Evolutionary conservation across 2,888 invertebrate genomes (phyloP), one percentile per base, ranked within the genome.

Genomic region (Tortrix viridana): DNA sequence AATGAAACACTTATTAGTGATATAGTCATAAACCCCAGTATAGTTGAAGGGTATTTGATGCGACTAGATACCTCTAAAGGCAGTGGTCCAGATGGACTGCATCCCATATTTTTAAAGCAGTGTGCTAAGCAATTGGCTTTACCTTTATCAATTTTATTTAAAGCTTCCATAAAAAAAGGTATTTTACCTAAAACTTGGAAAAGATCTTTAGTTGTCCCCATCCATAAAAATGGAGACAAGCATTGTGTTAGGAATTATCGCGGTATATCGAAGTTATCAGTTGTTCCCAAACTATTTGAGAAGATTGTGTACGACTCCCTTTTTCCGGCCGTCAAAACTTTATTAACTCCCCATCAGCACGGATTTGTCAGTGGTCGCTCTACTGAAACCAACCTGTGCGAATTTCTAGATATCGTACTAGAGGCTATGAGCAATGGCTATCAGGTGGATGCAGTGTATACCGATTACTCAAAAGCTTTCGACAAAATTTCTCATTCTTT

Each of bases 401-500:
- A 43, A 43, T 43, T 43, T 3, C 3, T 43, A 4, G 43, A 43
- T 16, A n/a, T 43, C 16, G 16, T 43, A 2, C n/a, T 16, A 6
- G n/a, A n/a, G 16, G 43, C 43, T n/a, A 43, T 43, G 43, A n/a
- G n/a, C 6, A 43, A 16, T 16, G 43, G 43, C n/a, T 43, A 43
- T 16, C 43, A 43, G 43, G 43, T 43, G 43, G 43, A 43, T 16
- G 43, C 43, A 14, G 48, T 9, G 59, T 58, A 19, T 22, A 23
- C n/a, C n/a, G n/a, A n/a, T 23, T 23, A 23, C 23, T 23, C 23
- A 23, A 23, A 23, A 23, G 64, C 65, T 12, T 65, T 65, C 46
- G 65, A 62, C 46, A 32, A 37, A 49, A 60, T 65, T 43, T 23
- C 22, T 37, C 63, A 64, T 14, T 7, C 16, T 18, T 26, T 55